Evolutionary conservation across 2,797 vertebrate species (phyloP).

Genomic region (Nannoperca australis): DNA sequence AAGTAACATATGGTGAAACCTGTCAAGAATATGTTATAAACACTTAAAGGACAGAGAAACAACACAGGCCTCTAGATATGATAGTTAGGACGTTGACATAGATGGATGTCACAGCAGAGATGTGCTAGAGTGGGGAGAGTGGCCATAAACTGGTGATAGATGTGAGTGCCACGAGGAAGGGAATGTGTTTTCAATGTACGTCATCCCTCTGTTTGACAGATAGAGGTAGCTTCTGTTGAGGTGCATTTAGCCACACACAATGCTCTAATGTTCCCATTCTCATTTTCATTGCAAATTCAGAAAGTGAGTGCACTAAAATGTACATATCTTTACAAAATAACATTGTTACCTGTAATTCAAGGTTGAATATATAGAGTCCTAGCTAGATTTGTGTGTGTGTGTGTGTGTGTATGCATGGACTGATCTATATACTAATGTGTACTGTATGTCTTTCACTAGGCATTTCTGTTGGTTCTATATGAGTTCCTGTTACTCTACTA

Average conservation of each 20-base stretch:
- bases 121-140: conserved; percentile 65
- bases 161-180: conserved; percentile 74
- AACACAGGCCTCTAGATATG: conserved; percentile 66
- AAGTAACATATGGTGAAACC: conserved; percentile 53
- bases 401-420: background rate
- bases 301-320: conserved; percentile 39
- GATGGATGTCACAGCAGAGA: conserved; percentile 76
- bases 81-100: conserved; percentile 69
- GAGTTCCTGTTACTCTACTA: background rate
- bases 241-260: conserved; percentile 64
- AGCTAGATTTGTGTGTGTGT: background rate
- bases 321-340: conserved; percentile 50
- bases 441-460: background rate
- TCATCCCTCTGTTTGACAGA: conserved; percentile 81
- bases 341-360: conserved; percentile 18
- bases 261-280: conserved; percentile 51
- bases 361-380: conserved; percentile 17
- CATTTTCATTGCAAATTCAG: conserved; percentile 50
- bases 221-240: conserved; percentile 61
- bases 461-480: background rate
- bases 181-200: conserved; percentile 80
- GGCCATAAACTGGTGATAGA: conserved; percentile 82
- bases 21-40: conserved; percentile 59
- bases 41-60: conserved; percentile 64
- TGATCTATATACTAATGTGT: background rate